Conservation (phyloP, 2,113 vertebrate genomes). For the Ammospiza caudacuta region DNA sequence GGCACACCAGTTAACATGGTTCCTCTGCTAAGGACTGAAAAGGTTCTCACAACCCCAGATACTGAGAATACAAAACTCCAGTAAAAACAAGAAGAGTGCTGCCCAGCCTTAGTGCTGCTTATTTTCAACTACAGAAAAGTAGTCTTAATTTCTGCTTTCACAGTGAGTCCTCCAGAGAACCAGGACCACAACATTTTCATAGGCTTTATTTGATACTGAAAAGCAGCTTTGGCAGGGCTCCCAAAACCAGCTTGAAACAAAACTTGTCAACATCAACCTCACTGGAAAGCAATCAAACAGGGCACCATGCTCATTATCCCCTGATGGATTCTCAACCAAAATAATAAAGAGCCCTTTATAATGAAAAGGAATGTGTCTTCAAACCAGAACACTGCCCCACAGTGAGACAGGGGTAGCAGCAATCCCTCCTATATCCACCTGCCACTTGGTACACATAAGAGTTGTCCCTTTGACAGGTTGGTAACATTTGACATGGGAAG, state of each 20-base stretch:
- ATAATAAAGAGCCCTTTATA: background rate
- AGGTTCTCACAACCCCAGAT: background rate
- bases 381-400: background rate
- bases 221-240: background rate
- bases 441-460: background rate
- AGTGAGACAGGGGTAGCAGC: background rate
- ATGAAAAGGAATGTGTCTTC: background rate
- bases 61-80: background rate
- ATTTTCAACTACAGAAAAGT: background rate
- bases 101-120: background rate
- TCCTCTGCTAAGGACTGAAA: background rate
- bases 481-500: background rate
- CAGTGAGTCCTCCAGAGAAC: background rate
- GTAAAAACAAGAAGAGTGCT: background rate
- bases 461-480: background rate
- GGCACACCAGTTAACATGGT: background rate
- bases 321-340: background rate
- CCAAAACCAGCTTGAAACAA: background rate
- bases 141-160: background rate
- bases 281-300: background rate
- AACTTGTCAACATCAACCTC: background rate
- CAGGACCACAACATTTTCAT: background rate
- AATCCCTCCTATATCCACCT: background rate
- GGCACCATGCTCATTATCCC: background rate
- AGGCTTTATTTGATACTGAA: background rate